Percentiles rank a stretch among this genome's conserved stretches.
Conservation (phyloP, 2,888 invertebrate genomes). For the Pelosia muscerda region DNA sequence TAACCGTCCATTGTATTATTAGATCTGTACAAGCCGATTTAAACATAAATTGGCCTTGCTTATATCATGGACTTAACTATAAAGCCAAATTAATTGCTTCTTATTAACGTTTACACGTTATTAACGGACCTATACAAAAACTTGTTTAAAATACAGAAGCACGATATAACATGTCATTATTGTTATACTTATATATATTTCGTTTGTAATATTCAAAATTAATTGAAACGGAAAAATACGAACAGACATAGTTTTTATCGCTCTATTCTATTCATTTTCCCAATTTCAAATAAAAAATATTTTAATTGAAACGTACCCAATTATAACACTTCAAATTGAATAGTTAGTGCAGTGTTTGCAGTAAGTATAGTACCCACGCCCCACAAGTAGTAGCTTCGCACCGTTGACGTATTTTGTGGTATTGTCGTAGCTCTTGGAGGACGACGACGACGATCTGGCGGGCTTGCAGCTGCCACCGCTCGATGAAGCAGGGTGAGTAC, state of each 20-base stretch:
- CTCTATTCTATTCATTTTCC: background rate
- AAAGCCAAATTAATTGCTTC: too few relatives aligned
- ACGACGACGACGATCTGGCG: constrained; percentile 73
- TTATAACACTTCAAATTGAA: background rate
- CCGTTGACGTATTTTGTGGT: constrained; percentile 80
- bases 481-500: constrained; percentile 77
- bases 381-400: constrained; percentile 76
- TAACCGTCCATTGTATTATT: background rate
- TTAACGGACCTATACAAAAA: background rate
- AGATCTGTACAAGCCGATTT: too few relatives aligned
- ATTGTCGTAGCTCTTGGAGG: constrained; percentile 76
- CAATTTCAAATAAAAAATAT: background rate
- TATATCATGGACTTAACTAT: too few relatives aligned
- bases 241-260: background rate
- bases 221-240: background rate
- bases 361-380: constrained; percentile 13
- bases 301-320: background rate
- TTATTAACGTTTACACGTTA: too few relatives aligned
- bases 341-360: constrained; percentile 23
- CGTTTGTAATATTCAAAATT: background rate
- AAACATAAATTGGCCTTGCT: background rate
- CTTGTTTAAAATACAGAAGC: background rate
- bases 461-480: constrained; percentile 75
- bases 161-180: background rate
- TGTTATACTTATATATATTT: too few relatives aligned